phyloP scores from a whole-genome alignment of 92 coral and sea anemone species.

The Muricea muricata region DNA sequence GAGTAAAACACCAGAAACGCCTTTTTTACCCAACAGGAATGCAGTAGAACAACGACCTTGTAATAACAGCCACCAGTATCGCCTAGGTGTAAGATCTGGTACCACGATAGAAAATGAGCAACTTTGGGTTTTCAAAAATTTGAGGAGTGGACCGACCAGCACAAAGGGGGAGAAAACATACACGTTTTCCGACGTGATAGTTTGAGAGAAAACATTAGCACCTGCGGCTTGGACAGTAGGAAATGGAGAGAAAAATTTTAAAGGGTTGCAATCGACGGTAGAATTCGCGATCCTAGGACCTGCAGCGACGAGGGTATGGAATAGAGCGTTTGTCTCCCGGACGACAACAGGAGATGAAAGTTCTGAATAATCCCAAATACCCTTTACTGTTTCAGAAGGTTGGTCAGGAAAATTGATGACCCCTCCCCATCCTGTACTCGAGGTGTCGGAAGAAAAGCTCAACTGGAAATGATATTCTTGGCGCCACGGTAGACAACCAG shows the following conservation, averaged over 20 bases:
- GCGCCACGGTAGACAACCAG: slow-evolving; percentile 44
- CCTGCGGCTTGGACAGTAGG: slow-evolving; percentile 48
- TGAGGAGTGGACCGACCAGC: slow-evolving; percentile 49
- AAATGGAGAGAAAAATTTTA: slow-evolving; percentile 48
- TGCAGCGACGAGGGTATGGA: no score
- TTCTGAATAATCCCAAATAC: slow-evolving; percentile 38
- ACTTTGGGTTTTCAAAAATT: slow-evolving; percentile 32
- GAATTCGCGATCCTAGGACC: no score
- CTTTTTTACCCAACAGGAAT: slow-evolving; percentile 54
- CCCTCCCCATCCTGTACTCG: slow-evolving; percentile 44
- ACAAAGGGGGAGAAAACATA: slow-evolving; percentile 64
- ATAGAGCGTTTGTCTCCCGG: no score
- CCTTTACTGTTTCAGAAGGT: slow-evolving; percentile 26
- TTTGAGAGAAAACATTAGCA: slow-evolving; percentile 44
- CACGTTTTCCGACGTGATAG: slow-evolving; percentile 51
- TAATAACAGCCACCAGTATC: slow-evolving; percentile 66
- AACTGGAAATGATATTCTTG: slow-evolving; percentile 30
- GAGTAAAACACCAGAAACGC: slow-evolving; percentile 27
- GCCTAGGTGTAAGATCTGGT: slow-evolving; percentile 49
- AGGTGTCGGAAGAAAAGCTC: slow-evolving; percentile 47
- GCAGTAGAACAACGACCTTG: slow-evolving; percentile 17
- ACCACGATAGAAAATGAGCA: slow-evolving; percentile 47
- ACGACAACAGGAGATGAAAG: slow-evolving; percentile 46
- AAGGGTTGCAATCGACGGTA: slow-evolving; percentile 47
- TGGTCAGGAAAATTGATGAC: slow-evolving; percentile 26